These are phyloP conservation scores for Orestias chungarensis DNA, from an alignment of 2,797 vertebrate species.

Conservation along the genomic window DNA sequence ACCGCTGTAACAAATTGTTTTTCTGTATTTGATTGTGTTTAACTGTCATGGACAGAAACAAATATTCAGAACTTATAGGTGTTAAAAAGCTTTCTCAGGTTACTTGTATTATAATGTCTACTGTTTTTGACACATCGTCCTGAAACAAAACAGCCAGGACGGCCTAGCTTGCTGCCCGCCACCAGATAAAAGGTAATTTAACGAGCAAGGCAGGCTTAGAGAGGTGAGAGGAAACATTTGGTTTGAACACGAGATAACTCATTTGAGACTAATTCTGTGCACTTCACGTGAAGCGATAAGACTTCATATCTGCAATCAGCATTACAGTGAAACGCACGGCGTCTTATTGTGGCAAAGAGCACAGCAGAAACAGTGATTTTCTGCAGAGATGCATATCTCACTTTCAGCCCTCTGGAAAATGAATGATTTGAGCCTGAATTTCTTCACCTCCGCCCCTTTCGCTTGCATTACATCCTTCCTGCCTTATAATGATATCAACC, in stretches of 20 bases:
- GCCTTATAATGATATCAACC: constrained; percentile 31
- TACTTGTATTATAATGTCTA: no score
- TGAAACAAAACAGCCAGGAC: no score
- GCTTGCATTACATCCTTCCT: constrained; percentile 2
- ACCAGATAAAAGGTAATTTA: constrained; percentile 10
- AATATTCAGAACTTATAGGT: no score
- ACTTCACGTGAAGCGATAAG: background rate
- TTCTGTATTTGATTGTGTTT: no score
- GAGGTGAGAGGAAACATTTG: constrained; percentile 3
- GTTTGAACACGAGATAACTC: background rate
- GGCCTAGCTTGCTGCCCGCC: no score
- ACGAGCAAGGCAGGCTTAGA: background rate
- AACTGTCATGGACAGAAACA: no score
- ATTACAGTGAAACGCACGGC: constrained; percentile 1
- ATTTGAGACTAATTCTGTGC: background rate
- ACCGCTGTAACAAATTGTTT: no score
- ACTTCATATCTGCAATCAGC: background rate
- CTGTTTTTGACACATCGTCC: no score
- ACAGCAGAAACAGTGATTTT: constrained; percentile 6
- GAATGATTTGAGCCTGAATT: constrained; percentile 8
- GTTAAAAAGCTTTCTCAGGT: no score
- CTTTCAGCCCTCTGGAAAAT: constrained; percentile 21
- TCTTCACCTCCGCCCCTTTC: background rate
- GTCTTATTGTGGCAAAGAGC: constrained; percentile 7
- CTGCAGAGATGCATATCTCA: constrained; percentile 12